Evolutionary conservation across 2,888 invertebrate species (phyloP).

Genomic region (Gymnoscelis rufifasciata): DNA sequence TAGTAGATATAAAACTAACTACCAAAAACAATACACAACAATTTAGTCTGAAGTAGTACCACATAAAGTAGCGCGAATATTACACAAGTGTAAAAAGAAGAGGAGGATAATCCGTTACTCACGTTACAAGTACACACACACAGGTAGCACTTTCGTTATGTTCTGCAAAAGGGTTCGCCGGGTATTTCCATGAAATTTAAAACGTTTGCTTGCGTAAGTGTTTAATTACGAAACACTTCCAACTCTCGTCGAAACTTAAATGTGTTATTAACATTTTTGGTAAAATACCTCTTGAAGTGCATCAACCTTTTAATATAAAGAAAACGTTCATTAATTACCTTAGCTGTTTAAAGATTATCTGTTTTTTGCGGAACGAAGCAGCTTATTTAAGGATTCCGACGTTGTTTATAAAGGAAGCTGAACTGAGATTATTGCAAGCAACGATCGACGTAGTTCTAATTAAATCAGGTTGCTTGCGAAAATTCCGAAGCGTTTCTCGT

Average conservation of each 20-base stretch:
- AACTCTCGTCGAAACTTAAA: slow-evolving; percentile 9
- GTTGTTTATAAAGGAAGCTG: slow-evolving; percentile 32
- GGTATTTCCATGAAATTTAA: slow-evolving; percentile 26
- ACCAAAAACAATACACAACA: too few relatives aligned
- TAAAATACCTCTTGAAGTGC: too few relatives aligned
- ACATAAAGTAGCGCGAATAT: too few relatives aligned
- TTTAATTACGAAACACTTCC: slow-evolving; percentile 29
- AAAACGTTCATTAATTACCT: too few relatives aligned
- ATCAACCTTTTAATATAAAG: too few relatives aligned
- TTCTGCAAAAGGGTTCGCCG: slow-evolving; percentile 18
- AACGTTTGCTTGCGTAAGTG: slow-evolving; percentile 24
- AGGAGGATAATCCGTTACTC: slow-evolving; percentile 3
- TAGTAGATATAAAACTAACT: too few relatives aligned
- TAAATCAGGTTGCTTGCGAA: slow-evolving; percentile 42
- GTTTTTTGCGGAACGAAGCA: too few relatives aligned
- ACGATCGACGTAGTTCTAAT: slow-evolving; percentile 47
- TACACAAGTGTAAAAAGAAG: not conserved
- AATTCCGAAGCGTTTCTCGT: slow-evolving; percentile 33
- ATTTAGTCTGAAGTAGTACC: too few relatives aligned
- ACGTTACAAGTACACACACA: slow-evolving; percentile 10
- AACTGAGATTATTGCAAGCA: too few relatives aligned
- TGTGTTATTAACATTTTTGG: not conserved
- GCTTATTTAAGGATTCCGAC: not conserved
- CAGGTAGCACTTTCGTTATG: slow-evolving; percentile 11
- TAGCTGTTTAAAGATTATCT: too few relatives aligned